Base-by-base conservation (phyloP, 2,888 invertebrate genomes). In the Lycaena phlaeas region DNA sequence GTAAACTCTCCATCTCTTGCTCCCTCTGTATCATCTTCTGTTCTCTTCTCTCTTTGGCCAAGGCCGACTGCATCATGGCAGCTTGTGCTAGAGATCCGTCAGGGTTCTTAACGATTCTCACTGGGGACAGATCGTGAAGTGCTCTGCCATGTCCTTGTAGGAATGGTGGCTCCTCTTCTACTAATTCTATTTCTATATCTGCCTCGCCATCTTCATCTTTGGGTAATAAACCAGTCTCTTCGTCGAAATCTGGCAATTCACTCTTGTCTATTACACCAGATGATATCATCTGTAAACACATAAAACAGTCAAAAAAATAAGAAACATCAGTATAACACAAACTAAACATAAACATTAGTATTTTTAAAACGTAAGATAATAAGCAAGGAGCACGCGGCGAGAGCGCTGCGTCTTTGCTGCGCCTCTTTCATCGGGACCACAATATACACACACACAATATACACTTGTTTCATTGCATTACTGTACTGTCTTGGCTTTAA, bases 11-110 rank as follows among this genome's bases (percentile, higher is more conserved):
- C 87, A 94, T 92, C 75, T 97, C 97, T 52, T 94, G 71, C 63
- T 97, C 97, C 15, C 97, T 76, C 56, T 96, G 96, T n/a, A 95
- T 75, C 95, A 96, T 96, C 76, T 99, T 98, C 59, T 94, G 90
- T 68, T 99, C 99, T 30, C 98, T 85, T 38, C 99, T 86, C 68
- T 99, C 99, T 64, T 99, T 99, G 0, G 98, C 95, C 29, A 99
- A 70, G 0, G 99, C 99, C 7, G 95, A 95, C 72, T 99, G 99
- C 97, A 97, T 99, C 96, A 99, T 97, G 0, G 99, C 99, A 0
- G 99, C 97, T 72, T 99, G 99, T 0, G 98, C 98, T 14, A 99
- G 76, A 0, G 98, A 98, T 0, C 99, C 99, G 70, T 99, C 99
- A 0, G 99, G 99, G 86, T 99, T 99, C 84, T 98, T 98, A 0